phyloP scores from a whole-genome alignment of 2,888 invertebrate species.

The Acrobeloides nanus region DNA sequence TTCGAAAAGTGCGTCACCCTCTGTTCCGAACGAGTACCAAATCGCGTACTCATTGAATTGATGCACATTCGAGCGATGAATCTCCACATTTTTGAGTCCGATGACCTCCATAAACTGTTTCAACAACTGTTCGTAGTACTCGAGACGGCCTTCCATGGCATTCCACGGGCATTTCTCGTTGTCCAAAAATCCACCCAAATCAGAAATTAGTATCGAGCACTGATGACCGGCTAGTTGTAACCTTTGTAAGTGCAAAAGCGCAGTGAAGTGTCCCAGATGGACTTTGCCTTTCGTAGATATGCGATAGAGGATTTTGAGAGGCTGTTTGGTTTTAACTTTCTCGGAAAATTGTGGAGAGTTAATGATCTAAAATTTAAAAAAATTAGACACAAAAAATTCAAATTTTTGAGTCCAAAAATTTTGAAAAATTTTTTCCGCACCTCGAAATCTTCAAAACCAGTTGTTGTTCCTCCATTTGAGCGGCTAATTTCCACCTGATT shows the following conservation, averaged over 20 bases:
- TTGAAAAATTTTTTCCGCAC: neutral
- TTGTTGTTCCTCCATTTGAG: constrained; percentile 1
- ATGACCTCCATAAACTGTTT: constrained; percentile 15
- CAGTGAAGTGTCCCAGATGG: constrained; percentile 22
- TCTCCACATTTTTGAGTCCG: constrained; percentile 16
- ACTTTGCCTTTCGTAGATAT: constrained; percentile 26
- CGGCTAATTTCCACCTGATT: too few relatives aligned
- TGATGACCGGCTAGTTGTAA: constrained; percentile 15
- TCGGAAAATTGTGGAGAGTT: constrained; percentile 5
- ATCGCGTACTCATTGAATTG: constrained; percentile 19
- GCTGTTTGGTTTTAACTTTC: constrained; percentile 2
- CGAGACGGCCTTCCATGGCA: constrained; percentile 20
- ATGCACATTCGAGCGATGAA: constrained; percentile 19
- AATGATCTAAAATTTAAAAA: constrained; percentile 12
- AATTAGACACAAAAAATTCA: too few relatives aligned
- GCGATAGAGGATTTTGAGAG: constrained; percentile 23
- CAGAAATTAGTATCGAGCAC: constrained; percentile 37
- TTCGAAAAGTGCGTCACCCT: too few relatives aligned
- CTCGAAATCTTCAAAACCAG: too few relatives aligned
- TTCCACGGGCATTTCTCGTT: constrained; percentile 42
- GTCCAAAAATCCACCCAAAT: constrained; percentile 48
- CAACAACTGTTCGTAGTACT: constrained; percentile 22
- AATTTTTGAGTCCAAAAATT: constrained; percentile 6
- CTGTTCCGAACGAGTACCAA: too few relatives aligned
- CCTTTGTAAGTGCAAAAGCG: constrained; percentile 20